These are phyloP conservation scores for Cichladusa arquata DNA, from an alignment of 2,113 vertebrate species.

Conservation along the genomic window DNA sequence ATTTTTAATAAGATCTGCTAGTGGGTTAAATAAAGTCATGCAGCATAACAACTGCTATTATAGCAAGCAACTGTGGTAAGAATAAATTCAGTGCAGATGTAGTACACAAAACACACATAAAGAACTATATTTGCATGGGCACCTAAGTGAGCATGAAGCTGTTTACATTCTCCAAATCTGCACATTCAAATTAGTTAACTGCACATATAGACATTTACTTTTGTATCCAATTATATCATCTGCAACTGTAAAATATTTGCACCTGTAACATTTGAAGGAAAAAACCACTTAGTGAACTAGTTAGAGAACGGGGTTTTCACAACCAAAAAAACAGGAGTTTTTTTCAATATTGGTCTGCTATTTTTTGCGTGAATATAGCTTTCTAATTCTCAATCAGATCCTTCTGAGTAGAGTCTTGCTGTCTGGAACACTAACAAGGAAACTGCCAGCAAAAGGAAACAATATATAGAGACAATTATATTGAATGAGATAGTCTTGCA, in stretches of 20 bases:
- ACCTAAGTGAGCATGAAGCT: slow-evolving; percentile 33
- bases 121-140: not conserved
- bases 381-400: not conserved
- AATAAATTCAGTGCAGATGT: slow-evolving; percentile 10
- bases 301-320: not conserved
- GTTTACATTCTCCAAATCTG: slow-evolving; percentile 16
- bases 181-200: not conserved
- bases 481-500: not conserved
- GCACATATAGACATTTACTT: not conserved
- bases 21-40: not conserved
- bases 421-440: not conserved
- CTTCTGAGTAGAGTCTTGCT: not conserved
- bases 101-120: not conserved
- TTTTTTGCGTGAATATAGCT: not conserved
- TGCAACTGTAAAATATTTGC: not conserved
- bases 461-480: not conserved
- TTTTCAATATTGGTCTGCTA: not conserved
- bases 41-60: not conserved
- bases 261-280: not conserved
- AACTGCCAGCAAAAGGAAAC: not conserved
- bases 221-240: not conserved
- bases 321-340: rapidly evolving
- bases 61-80: not conserved
- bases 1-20: not conserved
- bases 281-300: not conserved